phyloP scores from a whole-genome alignment of 2,888 invertebrate species.

The Cheilosia soror region DNA sequence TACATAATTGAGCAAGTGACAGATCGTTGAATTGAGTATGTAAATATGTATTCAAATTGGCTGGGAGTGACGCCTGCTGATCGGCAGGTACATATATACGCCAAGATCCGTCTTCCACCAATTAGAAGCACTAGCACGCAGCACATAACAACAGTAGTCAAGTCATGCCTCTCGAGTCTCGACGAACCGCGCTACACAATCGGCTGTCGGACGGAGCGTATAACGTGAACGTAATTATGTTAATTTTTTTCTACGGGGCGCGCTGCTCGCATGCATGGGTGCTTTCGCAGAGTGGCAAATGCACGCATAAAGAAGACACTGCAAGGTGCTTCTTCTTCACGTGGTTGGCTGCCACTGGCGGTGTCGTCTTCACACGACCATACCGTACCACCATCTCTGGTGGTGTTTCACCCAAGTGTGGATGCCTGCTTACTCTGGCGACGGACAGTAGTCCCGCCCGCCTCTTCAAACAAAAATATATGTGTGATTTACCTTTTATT shows the following conservation, averaged over 20 bases:
- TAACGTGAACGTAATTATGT: constrained; percentile 58
- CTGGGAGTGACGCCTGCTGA: constrained; percentile 50
- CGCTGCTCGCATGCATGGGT: neutral
- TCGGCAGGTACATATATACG: constrained; percentile 26
- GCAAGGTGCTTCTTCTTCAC: constrained; percentile 66
- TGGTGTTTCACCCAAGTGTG: constrained; percentile 18
- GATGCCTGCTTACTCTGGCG: constrained; percentile 8
- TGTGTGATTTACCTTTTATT: constrained; percentile 74
- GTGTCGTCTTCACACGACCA: constrained; percentile 68
- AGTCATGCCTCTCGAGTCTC: constrained; percentile 32
- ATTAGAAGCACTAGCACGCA: constrained; percentile 61
- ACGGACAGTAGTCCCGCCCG: constrained; percentile 73
- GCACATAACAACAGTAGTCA: constrained; percentile 32
- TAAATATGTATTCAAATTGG: constrained; percentile 52
- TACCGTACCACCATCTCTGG: constrained; percentile 33
- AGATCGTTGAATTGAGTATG: constrained; percentile 32
- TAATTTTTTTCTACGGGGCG: constrained; percentile 60
- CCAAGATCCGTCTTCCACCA: constrained; percentile 54
- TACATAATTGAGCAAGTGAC: constrained; percentile 25
- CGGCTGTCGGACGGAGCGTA: constrained; percentile 57
- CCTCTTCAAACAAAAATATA: constrained; percentile 63
- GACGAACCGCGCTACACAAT: constrained; percentile 49
- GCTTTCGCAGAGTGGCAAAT: constrained; percentile 21
- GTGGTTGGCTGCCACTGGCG: constrained; percentile 48
- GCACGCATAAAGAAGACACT: constrained; percentile 60